These are phyloP conservation scores for Phoxinus phoxinus DNA, from an alignment of 2,113 vertebrate genomes.

Conservation along the genomic window DNA sequence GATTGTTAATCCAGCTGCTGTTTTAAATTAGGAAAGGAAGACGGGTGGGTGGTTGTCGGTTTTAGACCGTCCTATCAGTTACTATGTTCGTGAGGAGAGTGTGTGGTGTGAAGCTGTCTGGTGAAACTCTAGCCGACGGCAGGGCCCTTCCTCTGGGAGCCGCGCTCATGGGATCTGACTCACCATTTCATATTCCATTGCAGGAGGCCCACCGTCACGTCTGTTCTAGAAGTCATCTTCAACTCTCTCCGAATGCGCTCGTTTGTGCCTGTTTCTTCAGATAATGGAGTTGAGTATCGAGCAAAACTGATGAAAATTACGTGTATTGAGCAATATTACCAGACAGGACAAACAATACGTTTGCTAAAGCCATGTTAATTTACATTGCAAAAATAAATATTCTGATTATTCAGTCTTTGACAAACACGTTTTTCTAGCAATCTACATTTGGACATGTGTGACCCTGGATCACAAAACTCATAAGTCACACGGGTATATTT, in stretches of 20 bases:
- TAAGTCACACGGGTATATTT: too few species aligned
- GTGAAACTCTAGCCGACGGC: constrained; percentile 21
- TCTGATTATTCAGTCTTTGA: too few species aligned
- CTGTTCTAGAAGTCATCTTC: not conserved
- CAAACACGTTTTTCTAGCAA: too few species aligned
- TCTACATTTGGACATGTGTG: too few species aligned
- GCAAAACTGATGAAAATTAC: not conserved
- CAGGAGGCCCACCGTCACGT: not conserved
- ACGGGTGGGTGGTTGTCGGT: not conserved
- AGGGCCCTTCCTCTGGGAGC: constrained; percentile 8
- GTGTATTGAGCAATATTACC: too few species aligned
- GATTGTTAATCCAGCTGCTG: constrained; percentile 26
- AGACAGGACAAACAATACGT: too few species aligned
- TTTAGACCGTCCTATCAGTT: constrained; percentile 31
- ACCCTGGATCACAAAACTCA: too few species aligned
- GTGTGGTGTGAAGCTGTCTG: constrained; percentile 22
- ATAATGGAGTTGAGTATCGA: not conserved
- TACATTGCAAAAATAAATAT: too few species aligned
- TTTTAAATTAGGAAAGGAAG: constrained; percentile 21
- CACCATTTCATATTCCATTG: constrained; percentile 5
- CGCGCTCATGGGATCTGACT: constrained; percentile 16
- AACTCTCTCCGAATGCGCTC: not conserved
- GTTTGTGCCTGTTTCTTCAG: not conserved
- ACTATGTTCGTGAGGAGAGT: constrained; percentile 11
- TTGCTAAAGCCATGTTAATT: too few species aligned